Conservation (phyloP, 30 jellyfish, hydroid and myxozoan genomes). For the Mastigias papua region DNA sequence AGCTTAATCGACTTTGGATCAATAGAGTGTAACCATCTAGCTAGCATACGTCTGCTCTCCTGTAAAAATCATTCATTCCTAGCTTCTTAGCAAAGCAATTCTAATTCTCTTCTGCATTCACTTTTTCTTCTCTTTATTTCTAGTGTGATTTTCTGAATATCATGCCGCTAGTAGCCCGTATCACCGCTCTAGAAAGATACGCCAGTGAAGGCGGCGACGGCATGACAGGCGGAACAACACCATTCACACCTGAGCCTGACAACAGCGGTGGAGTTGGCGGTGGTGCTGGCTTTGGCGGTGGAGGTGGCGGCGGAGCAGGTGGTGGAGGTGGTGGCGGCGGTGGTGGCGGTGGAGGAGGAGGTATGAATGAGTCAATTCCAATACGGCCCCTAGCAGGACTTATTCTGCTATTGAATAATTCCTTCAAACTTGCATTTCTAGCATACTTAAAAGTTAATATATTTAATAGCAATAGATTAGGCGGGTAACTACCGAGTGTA, state of each 20-base stretch:
- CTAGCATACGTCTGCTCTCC: too few species aligned
- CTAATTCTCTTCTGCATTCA: too few species aligned
- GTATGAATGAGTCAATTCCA: slow-evolving; percentile 40
- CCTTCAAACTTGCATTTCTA: too few species aligned
- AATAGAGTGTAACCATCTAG: too few species aligned
- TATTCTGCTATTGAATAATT: too few species aligned
- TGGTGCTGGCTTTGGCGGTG: slow-evolving; percentile 84
- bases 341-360: slow-evolving; percentile 90
- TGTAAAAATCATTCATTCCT: too few species aligned
- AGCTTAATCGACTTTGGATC: too few species aligned
- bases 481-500: too few species aligned
- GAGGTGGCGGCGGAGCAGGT: slow-evolving; percentile 97
- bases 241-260: slow-evolving; percentile 39
- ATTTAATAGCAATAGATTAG: too few species aligned
- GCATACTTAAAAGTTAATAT: too few species aligned
- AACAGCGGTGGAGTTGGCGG: slow-evolving; percentile 91
- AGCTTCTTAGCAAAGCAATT: too few species aligned
- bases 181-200: slow-evolving; percentile 95
- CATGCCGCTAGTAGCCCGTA: slow-evolving; percentile 98
- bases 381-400: not conserved
- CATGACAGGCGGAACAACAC: slow-evolving; percentile 93
- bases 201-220: slow-evolving; percentile 99
- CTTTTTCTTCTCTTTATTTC: slow-evolving; percentile 7
- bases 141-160: slow-evolving; percentile 97
- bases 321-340: slow-evolving; percentile 99